Conservation (phyloP, 2,888 invertebrate genomes). For the Drosophila nigricruria region DNA sequence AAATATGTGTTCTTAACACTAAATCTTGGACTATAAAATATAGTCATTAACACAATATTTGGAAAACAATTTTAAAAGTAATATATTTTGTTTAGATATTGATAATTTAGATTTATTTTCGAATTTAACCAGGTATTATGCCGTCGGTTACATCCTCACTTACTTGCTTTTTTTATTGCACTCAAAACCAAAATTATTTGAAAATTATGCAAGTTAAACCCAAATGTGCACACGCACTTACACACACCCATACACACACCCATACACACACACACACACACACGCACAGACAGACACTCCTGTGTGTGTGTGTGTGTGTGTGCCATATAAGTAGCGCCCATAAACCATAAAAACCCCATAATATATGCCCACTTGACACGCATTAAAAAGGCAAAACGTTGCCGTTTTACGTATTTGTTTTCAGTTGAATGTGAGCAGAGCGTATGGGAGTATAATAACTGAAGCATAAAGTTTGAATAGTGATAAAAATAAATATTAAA, state of each 20-base stretch:
- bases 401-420: conserved; percentile 27
- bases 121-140: neutral
- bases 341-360: conserved; percentile 72
- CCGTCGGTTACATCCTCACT: neutral
- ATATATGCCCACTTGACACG: conserved; percentile 74
- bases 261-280: neutral
- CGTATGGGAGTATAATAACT: conserved; percentile 8
- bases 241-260: neutral
- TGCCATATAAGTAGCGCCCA: conserved; percentile 61
- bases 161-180: conserved; percentile 50
- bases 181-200: conserved; percentile 48
- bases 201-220: conserved; percentile 27
- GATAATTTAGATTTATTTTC: no score
- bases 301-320: neutral
- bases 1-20: no score
- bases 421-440: neutral
- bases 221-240: conserved; percentile 5
- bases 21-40: no score
- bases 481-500: neutral
- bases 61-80: no score
- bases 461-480: conserved; percentile 3
- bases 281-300: neutral
- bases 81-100: no score
- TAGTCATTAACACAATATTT: no score
- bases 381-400: conserved; percentile 59